A percentile compares a stretch with the other conserved stretches of the same genome.
phyloP scores from a whole-genome alignment of 2,113 vertebrate species.

The Protobothrops mucrosquamatus region DNA sequence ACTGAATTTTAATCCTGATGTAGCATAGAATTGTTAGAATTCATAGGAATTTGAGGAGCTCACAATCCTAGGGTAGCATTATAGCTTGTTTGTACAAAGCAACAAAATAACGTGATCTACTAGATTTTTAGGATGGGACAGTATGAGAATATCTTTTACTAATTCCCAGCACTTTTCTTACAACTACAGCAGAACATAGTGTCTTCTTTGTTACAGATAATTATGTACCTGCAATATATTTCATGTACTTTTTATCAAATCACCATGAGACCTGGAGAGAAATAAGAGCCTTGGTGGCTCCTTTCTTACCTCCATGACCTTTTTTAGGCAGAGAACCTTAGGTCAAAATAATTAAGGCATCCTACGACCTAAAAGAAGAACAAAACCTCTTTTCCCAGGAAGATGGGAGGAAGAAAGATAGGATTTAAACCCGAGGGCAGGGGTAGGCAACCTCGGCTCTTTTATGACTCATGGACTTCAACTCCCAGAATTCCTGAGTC shows the following conservation, averaged over 20 bases:
- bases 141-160: not conserved
- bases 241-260: not conserved
- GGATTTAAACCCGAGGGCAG: not conserved
- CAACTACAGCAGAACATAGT: not conserved
- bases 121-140: not conserved
- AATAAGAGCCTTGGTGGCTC: not conserved
- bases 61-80: not conserved
- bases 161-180: not conserved
- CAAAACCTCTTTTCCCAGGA: not conserved
- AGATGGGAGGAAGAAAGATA: not conserved
- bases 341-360: not conserved
- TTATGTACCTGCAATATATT: not conserved
- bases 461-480: no score
- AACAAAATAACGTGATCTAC: not conserved
- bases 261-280: not conserved
- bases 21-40: not conserved
- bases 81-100: not conserved
- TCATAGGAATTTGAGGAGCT: not conserved
- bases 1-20: not conserved
- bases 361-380: not conserved
- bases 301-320: not conserved
- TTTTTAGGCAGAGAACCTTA: not conserved
- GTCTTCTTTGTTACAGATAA: not conserved
- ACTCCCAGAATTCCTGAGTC: no score
- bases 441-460: no score